phyloP scores from a whole-genome alignment of 2,797 vertebrate genomes.

The Taenioides sp. region DNA sequence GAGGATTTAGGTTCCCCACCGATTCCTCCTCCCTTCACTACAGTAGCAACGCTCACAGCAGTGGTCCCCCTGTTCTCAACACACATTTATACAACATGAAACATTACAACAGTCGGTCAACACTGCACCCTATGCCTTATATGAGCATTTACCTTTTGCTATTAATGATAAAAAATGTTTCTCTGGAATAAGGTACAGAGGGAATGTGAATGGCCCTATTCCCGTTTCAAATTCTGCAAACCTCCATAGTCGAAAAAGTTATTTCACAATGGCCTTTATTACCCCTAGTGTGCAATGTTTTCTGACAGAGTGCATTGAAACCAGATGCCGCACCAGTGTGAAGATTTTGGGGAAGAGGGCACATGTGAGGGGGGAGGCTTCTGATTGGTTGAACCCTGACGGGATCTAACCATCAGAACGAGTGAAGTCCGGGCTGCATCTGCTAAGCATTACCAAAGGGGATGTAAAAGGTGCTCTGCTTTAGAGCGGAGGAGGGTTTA shows the following conservation, averaged over 20 bases:
- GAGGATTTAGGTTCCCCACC: slow-evolving; percentile 61
- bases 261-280: slow-evolving; percentile 48
- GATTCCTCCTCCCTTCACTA: slow-evolving; percentile 49
- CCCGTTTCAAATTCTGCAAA: slow-evolving; percentile 20
- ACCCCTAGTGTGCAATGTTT: slow-evolving; percentile 34
- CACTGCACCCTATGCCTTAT: neutral
- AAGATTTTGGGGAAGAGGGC: slow-evolving; percentile 41
- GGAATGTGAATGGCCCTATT: neutral
- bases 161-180: neutral
- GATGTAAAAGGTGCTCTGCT: slow-evolving; percentile 54
- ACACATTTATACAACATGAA: slow-evolving; percentile 5
- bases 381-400: slow-evolving; percentile 56
- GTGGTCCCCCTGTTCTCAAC: slow-evolving; percentile 48
- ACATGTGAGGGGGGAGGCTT: slow-evolving; percentile 53
- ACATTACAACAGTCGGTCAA: neutral
- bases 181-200: too few species aligned
- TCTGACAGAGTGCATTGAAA: slow-evolving; percentile 61
- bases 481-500: slow-evolving; percentile 25
- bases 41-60: slow-evolving; percentile 44
- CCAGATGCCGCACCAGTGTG: slow-evolving; percentile 63
- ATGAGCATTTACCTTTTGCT: neutral
- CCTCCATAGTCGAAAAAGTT: slow-evolving; percentile 26
- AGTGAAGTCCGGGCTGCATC: slow-evolving; percentile 62
- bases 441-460: slow-evolving; percentile 66
- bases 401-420: slow-evolving; percentile 57